Evolutionary conservation across 2,888 invertebrate species (phyloP).

Genomic region (Leptinotarsa juncta): DNA sequence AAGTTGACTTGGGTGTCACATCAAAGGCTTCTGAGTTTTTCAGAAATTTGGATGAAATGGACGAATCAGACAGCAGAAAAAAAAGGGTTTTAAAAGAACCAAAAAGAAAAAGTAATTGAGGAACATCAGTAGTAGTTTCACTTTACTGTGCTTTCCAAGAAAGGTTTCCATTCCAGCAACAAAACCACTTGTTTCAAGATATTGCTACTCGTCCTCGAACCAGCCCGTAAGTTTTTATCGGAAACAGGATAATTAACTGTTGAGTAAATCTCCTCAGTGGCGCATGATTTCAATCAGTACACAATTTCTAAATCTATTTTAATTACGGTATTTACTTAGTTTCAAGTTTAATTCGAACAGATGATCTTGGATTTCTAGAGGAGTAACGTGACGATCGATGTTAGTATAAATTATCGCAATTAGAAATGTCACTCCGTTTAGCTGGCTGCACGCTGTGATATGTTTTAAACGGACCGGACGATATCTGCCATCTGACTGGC

Average conservation of each 20-base stretch:
- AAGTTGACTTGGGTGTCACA: too few relatives aligned
- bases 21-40: too few relatives aligned
- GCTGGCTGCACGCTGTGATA: conserved; percentile 11
- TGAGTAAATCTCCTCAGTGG: conserved; percentile 15
- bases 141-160: too few relatives aligned
- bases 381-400: conserved; percentile 14
- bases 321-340: conserved; percentile 20
- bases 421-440: conserved; percentile 15
- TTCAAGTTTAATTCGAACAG: conserved; percentile 26
- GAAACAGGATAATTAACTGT: conserved; percentile 3
- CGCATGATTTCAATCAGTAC: conserved; percentile 18
- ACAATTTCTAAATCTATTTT: conserved; percentile 23
- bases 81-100: too few relatives aligned
- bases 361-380: conserved; percentile 10
- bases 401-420: conserved; percentile 5
- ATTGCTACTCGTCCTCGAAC: not conserved
- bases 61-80: too few relatives aligned
- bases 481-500: conserved; percentile 17
- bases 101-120: too few relatives aligned
- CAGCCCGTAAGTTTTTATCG: not conserved
- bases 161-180: too few relatives aligned
- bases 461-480: not conserved
- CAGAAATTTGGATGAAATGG: too few relatives aligned
- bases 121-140: too few relatives aligned
- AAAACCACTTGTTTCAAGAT: too few relatives aligned